phyloP scores from a whole-genome alignment of 92 coral and sea anemone genomes.

The Anthopleura xanthogrammica region DNA sequence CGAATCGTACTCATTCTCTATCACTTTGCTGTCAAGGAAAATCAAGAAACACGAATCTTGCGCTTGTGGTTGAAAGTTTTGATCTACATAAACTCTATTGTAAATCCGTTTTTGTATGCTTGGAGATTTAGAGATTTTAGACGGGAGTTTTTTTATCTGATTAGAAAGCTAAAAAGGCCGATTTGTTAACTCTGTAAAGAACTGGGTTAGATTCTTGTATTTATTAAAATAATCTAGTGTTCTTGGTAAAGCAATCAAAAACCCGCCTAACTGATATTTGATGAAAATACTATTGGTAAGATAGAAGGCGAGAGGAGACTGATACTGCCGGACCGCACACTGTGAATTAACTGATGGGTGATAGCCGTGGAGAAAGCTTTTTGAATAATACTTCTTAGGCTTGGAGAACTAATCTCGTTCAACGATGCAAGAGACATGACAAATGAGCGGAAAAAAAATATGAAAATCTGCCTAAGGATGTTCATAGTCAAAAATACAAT shows the following conservation, averaged over 20 bases:
- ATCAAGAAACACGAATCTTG: slow-evolving; percentile 24
- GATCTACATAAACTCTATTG: slow-evolving; percentile 39
- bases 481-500: too few species aligned
- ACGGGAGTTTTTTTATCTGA: slow-evolving; percentile 24
- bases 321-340: too few species aligned
- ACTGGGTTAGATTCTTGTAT: background rate
- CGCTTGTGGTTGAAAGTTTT: slow-evolving; percentile 51
- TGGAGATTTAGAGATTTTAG: slow-evolving; percentile 63
- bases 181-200: background rate
- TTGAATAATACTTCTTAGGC: too few species aligned
- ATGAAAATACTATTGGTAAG: too few species aligned
- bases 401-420: too few species aligned
- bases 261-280: too few species aligned
- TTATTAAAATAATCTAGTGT: background rate
- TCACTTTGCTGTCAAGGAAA: slow-evolving; percentile 47
- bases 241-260: background rate
- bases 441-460: too few species aligned
- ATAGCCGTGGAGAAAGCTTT: too few species aligned
- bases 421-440: too few species aligned
- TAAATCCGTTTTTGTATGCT: slow-evolving; percentile 55
- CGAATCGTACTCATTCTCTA: slow-evolving; percentile 49
- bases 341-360: too few species aligned
- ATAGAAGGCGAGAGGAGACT: too few species aligned
- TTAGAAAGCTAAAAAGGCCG: slow-evolving; percentile 7
- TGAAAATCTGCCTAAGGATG: too few species aligned